phyloP scores from a whole-genome alignment of 2,797 vertebrate species.

The Capromys pilorides region DNA sequence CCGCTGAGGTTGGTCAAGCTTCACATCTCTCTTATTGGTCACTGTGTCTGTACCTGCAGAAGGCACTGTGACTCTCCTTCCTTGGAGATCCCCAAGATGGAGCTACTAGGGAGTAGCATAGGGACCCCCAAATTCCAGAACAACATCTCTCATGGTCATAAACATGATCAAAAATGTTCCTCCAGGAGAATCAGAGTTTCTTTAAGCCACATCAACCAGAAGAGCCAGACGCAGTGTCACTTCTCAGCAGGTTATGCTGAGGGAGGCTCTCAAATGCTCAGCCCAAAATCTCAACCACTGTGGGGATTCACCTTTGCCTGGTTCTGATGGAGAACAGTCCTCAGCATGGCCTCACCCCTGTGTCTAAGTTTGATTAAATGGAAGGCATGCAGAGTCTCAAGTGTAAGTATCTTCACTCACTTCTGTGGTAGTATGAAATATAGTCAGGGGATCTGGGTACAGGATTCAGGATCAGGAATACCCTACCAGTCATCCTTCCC shows the following conservation, averaged over 20 bases:
- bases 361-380: neutral
- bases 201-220: neutral
- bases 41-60: no score
- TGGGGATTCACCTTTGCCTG: neutral
- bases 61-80: neutral
- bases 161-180: neutral
- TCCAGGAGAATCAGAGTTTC: neutral
- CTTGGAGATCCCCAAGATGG: neutral
- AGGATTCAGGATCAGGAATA: neutral
- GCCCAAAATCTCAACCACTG: neutral
- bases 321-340: neutral
- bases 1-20: neutral
- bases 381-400: accelerated
- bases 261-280: neutral
- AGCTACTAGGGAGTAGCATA: neutral
- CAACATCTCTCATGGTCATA: neutral
- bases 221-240: neutral
- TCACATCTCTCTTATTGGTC: neutral
- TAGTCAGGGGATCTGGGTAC: neutral
- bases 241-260: neutral
- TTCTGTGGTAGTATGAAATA: neutral
- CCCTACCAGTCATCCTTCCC: neutral
- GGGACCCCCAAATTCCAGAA: neutral
- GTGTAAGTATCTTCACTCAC: neutral
- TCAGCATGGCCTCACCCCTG: neutral